Conservation (phyloP, 64 coral and sea anemone genomes). For the Anthopleura sola region DNA sequence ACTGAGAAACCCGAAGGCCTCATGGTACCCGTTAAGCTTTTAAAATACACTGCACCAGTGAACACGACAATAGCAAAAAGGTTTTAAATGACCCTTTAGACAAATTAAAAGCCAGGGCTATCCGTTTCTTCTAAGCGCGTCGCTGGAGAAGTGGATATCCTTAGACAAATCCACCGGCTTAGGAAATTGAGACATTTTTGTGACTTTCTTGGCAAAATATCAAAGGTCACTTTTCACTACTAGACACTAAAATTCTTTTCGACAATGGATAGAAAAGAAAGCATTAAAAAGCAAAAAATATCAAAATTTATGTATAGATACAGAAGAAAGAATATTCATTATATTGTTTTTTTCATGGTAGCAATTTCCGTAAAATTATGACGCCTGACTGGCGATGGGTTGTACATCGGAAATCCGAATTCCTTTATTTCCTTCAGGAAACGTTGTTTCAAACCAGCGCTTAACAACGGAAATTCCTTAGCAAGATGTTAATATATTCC, state of each 20-base stretch:
- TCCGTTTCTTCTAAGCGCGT: neutral
- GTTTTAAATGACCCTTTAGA: neutral
- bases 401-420: neutral
- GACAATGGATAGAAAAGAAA: too few relatives aligned
- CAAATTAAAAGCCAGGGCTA: neutral
- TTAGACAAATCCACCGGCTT: neutral
- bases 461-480: conserved; percentile 9
- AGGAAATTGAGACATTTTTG: neutral
- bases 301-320: too few relatives aligned
- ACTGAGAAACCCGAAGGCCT: neutral
- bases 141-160: neutral
- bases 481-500: neutral
- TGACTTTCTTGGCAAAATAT: too few relatives aligned
- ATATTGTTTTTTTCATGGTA: too few relatives aligned
- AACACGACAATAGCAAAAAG: neutral
- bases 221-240: too few relatives aligned
- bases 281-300: too few relatives aligned
- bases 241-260: too few relatives aligned
- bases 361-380: too few relatives aligned
- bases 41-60: neutral
- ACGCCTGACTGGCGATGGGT: too few relatives aligned
- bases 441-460: neutral
- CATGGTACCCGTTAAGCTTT: conserved; percentile 1
- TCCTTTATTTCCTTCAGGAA: neutral
- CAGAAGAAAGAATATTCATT: too few relatives aligned